Conservation (phyloP, 2,888 invertebrate genomes). For the Papilio demoleus region DNA sequence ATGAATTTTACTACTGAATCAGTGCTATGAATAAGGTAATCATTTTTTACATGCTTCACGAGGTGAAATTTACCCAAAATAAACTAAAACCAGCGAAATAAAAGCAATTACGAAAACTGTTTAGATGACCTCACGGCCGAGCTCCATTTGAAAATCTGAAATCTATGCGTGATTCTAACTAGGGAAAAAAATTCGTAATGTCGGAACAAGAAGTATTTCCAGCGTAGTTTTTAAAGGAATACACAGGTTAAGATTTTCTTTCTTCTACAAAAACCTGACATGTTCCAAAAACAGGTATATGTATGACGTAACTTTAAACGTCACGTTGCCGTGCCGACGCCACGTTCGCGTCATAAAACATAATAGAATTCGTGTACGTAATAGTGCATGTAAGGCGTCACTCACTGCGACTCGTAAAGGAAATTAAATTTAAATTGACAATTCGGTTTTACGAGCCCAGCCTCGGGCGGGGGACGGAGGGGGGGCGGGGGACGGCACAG, state of each 20-base stretch:
- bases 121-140: no score
- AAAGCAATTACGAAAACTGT: no score
- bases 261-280: neutral
- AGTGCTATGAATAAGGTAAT: no score
- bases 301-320: constrained; percentile 20
- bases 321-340: constrained; percentile 4
- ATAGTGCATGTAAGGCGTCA: constrained; percentile 66
- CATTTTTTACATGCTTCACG: no score
- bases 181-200: no score
- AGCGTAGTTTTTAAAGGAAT: neutral
- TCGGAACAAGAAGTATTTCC: neutral
- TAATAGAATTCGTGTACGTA: constrained; percentile 45
- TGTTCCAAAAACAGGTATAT: neutral
- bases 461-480: constrained; percentile 41
- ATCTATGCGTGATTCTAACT: no score
- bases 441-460: constrained; percentile 73
- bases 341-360: constrained; percentile 36
- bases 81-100: no score
- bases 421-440: constrained; percentile 81
- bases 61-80: no score
- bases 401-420: constrained; percentile 66
- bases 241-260: neutral
- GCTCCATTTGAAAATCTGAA: no score
- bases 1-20: neutral
- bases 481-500: constrained; percentile 42